Percentiles rank a stretch among this genome's conserved stretches.
Conservation (phyloP, 2,113 vertebrate species). For the Formicarius rufipectus region DNA sequence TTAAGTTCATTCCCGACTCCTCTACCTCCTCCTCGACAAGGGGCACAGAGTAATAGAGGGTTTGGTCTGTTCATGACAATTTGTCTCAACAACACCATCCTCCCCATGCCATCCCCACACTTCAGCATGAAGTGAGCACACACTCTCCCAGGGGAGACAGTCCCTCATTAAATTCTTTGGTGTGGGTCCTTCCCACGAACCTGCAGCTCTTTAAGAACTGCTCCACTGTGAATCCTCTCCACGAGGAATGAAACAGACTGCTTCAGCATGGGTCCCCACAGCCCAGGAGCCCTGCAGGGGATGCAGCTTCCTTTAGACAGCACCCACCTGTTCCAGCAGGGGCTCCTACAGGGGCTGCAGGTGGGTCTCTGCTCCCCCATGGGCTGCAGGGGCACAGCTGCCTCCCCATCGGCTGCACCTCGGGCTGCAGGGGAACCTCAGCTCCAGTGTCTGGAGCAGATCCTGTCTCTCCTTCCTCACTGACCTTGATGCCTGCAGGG, state of each 20-base stretch:
- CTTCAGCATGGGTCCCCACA: neutral
- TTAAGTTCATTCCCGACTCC: neutral
- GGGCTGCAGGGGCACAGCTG: accelerated
- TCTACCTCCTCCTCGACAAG: no score
- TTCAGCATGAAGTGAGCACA: no score
- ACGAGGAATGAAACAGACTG: neutral
- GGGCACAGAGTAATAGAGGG: neutral
- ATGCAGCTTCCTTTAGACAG: neutral
- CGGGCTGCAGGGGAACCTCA: neutral
- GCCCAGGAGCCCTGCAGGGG: neutral
- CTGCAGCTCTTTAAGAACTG: neutral
- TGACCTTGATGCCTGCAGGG: neutral
- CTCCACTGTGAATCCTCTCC: neutral
- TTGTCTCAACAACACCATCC: neutral
- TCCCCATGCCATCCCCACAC: neutral
- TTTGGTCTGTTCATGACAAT: neutral
- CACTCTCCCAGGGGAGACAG: neutral
- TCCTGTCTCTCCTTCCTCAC: neutral
- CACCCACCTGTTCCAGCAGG: neutral
- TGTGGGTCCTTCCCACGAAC: neutral
- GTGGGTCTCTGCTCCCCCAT: neutral
- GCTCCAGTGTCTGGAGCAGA: accelerated
- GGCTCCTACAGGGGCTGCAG: neutral
- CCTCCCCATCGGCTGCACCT: neutral
- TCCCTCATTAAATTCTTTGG: neutral